These are phyloP conservation scores for Plagodis dolabraria DNA, from an alignment of 2,888 invertebrate genomes.

Conservation along the genomic window DNA sequence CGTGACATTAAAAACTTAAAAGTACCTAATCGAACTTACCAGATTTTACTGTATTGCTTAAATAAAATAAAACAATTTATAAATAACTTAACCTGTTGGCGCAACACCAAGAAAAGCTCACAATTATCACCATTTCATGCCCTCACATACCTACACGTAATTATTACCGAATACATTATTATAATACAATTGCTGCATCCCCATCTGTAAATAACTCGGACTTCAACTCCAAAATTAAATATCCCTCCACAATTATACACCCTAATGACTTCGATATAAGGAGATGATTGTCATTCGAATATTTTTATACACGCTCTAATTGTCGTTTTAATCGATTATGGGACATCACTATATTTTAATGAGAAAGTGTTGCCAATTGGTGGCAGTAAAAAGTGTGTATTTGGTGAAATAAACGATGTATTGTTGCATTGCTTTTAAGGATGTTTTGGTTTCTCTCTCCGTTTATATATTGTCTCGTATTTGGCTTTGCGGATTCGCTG, in stretches of 20 bases:
- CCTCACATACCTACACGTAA: slow-evolving; percentile 32
- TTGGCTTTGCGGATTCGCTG: background rate
- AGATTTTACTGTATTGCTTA: background rate
- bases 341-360: slow-evolving; percentile 36
- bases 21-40: no score
- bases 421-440: slow-evolving; percentile 14
- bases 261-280: slow-evolving; percentile 58
- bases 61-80: background rate
- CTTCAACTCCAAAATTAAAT: slow-evolving; percentile 11
- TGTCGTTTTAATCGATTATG: slow-evolving; percentile 50
- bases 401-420: slow-evolving; percentile 23
- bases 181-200: slow-evolving; percentile 27
- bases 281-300: slow-evolving; percentile 50
- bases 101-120: slow-evolving; percentile 25
- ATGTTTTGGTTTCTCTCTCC: slow-evolving; percentile 2
- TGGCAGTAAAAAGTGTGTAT: slow-evolving; percentile 10
- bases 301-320: slow-evolving; percentile 58
- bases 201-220: slow-evolving; percentile 16
- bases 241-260: slow-evolving; percentile 42
- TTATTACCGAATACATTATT: slow-evolving; percentile 30
- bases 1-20: no score
- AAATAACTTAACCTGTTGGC: slow-evolving; percentile 10
- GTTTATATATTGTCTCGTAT: slow-evolving; percentile 3
- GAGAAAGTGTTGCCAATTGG: slow-evolving; percentile 37
- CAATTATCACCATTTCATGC: slow-evolving; percentile 25